Base-by-base conservation (phyloP, 2,888 invertebrate species). In the Hypena proboscidalis region DNA sequence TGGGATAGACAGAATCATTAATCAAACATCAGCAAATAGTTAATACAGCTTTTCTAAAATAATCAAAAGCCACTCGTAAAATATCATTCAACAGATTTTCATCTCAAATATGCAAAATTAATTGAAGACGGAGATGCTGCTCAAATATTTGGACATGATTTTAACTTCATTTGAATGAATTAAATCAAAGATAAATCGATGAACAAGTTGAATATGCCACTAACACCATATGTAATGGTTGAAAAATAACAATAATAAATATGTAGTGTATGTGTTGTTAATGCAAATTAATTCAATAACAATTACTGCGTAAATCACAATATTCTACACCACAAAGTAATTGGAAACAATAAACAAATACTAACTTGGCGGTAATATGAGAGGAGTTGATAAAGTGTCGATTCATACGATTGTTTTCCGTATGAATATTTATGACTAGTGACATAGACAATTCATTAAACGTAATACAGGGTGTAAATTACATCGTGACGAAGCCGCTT, bases 191-290 rank as follows among this genome's bases (percentile, higher is more conserved):
- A 10, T 26, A 11, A 10, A 10, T 3, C 8, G 9, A 9, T 32
- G 11, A 26, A 35, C 32, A 44, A 47, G 59, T 73, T 76, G 67
- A 66, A 70, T 67, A 65, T 58, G 73, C 60, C 74, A 67, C 70
- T 45, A 19, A 46, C 30, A 55, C 38, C 45, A 33, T 45, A 26
- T 4, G 26, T 53, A 29, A 47, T 38, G 15, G 4, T 22, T n/a
- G n/a, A n/a, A 34, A 38, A 29, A 32, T 48, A 21, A 33, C 32
- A 44, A 26, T 50, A 51, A 40, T 34, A 47, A 33, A 22, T 43
- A 21, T 10, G n/a, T 35, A 8, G 11, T 43, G 30, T 37, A 15
- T 14, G 20, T 35, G 17, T 21, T 31, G 32, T 26, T 11, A 32
- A 20, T 39, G 23, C 23, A 25, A 7, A 37, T 15, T 8, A 10